Evolutionary conservation across 2,888 invertebrate species (phyloP).

Genomic region (Latrodectus hesperus): DNA sequence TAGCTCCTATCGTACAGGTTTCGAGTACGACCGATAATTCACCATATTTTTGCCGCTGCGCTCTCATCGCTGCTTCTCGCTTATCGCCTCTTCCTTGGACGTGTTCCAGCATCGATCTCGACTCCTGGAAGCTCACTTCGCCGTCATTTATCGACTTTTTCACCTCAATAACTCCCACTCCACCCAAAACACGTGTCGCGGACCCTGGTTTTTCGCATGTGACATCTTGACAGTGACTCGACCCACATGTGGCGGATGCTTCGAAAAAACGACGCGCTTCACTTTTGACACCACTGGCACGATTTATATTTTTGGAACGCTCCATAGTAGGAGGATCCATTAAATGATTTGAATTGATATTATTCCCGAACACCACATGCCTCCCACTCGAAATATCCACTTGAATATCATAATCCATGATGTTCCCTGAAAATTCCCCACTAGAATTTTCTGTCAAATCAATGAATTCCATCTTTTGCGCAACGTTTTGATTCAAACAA

Average conservation of each 20-base stretch:
- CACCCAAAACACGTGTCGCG: not conserved
- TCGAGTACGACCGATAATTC: constrained; percentile 34
- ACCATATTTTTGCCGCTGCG: constrained; percentile 6
- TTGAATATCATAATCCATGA: too few relatives aligned
- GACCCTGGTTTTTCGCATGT: not conserved
- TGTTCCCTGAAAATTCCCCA: too few relatives aligned
- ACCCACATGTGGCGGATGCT: not conserved
- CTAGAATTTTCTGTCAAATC: too few relatives aligned
- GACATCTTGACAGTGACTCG: constrained; percentile 26
- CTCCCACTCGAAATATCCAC: too few relatives aligned
- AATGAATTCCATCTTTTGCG: too few relatives aligned
- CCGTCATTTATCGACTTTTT: constrained; percentile 41
- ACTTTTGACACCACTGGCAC: too few relatives aligned
- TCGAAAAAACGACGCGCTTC: too few relatives aligned
- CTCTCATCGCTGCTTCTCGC: constrained; percentile 15
- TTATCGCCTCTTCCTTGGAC: constrained; percentile 42
- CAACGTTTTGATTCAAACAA: too few relatives aligned
- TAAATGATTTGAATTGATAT: too few relatives aligned
- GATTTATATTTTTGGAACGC: too few relatives aligned
- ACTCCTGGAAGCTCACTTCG: constrained; percentile 4
- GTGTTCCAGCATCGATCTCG: constrained; percentile 25
- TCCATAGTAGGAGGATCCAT: too few relatives aligned
- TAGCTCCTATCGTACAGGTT: constrained; percentile 2
- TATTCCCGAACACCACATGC: too few relatives aligned
- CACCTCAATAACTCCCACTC: constrained; percentile 10